Base-by-base conservation (phyloP, 2,113 vertebrate species). In the Thomomys bottae region DNA sequence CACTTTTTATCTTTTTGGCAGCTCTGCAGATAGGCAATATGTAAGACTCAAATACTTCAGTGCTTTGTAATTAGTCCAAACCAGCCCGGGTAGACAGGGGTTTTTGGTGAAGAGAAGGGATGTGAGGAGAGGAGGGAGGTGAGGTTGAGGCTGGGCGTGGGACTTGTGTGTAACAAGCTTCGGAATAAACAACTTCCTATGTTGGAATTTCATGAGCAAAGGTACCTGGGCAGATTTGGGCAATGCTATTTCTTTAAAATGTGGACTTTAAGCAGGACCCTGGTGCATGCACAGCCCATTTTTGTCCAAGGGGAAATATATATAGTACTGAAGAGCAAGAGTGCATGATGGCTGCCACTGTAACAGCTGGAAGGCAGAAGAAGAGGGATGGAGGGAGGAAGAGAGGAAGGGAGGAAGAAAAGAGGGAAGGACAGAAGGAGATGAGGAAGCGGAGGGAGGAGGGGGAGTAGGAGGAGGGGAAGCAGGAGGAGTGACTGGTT, bases 1-100 rank as follows among this genome's bases (percentile, higher is more conserved):
- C 8, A 71, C 81, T 97, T 91, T 95, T 90, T 85, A 94, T 88
- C 78, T 93, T 95, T 96, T 95, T 90, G 91, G 94, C 84, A 89
- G 81, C 59, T 49, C 79, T 54, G 67, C 96, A 89, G 86, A 81
- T 63, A 84, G 30, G 26, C 67, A 91, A 92, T 90, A 67, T 85
- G 73, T 96, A 94, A 95, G 96, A 96, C 86, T 49, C 72, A 93
- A 93, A 75, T 40, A 61, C 76, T 95, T 94, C 86, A 95, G 93
- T 96, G 94, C 96, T 92, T 77, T 76, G 92, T 87, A 94, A 96
- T 96, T 84, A 93, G 64, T 73, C 73, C 42, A 84, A 95, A 91
- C 78, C 85, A 94, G 94, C 86, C 94, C 71, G 89, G 79, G 66
- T 34, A 80, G 91, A 89, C 2, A 21, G 71, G 21, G 63, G 40